Conservation (phyloP, 2,888 invertebrate species). For the Eristalis intricaria region DNA sequence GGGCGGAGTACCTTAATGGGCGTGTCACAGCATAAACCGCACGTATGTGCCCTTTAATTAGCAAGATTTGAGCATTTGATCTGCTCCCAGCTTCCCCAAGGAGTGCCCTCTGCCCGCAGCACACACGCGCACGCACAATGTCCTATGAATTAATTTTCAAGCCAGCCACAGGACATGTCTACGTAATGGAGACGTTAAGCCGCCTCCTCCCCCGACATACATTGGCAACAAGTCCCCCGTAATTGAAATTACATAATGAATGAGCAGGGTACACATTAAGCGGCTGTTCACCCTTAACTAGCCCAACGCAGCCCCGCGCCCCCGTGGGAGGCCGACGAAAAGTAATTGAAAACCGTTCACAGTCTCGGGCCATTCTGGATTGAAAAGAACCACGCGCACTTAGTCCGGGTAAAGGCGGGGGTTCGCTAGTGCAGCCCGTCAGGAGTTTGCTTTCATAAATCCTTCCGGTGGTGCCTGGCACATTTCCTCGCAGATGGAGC, state of each 20-base stretch:
- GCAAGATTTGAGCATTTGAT: not conserved
- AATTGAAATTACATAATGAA: conserved; percentile 61
- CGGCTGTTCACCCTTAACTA: not conserved
- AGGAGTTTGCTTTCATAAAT: not conserved
- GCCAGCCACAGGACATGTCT: not conserved
- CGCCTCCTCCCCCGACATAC: not conserved
- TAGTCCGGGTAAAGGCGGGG: too few relatives aligned
- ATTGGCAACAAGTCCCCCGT: conserved; percentile 24
- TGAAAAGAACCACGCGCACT: not conserved
- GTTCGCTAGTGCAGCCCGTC: not conserved
- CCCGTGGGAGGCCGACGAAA: not conserved
- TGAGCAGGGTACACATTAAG: conserved; percentile 6
- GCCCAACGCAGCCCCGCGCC: not conserved
- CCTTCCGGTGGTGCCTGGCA: not conserved
- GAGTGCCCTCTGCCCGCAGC: not conserved
- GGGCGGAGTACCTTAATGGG: not conserved
- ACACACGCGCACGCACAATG: not conserved
- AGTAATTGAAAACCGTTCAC: not conserved
- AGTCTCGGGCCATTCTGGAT: not conserved
- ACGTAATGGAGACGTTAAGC: not conserved
- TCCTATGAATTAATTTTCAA: not conserved
- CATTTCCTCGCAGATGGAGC: not conserved
- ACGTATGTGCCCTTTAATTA: not conserved
- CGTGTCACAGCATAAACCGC: conserved; percentile 5
- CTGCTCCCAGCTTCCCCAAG: not conserved